Evolutionary conservation across 2,113 vertebrate species (phyloP).

Genomic region (Phalacrocorax pelagicus): DNA sequence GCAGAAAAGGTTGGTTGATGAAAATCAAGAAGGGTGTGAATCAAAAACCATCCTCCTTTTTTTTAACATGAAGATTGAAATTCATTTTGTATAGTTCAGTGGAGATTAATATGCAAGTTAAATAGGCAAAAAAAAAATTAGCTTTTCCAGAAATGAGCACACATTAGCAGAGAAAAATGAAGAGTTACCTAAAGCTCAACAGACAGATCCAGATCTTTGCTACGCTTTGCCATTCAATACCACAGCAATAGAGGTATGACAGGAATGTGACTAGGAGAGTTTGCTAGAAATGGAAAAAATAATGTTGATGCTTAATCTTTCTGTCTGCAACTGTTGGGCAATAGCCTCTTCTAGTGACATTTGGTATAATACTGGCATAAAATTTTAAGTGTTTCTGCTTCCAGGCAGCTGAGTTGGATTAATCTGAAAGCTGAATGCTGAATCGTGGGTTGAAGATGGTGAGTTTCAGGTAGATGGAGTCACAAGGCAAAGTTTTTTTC

Average conservation of each 20-base stretch:
- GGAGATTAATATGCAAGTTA: constrained; percentile 28
- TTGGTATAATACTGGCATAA: neutral
- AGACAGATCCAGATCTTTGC: neutral
- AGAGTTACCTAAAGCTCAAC: neutral
- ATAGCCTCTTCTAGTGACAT: neutral
- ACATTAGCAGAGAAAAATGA: neutral
- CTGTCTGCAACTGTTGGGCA: neutral
- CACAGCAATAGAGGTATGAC: neutral
- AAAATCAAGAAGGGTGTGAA: constrained; percentile 30
- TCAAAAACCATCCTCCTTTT: neutral
- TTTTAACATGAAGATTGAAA: neutral
- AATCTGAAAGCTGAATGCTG: neutral
- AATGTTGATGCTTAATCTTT: neutral
- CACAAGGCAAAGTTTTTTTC: neutral
- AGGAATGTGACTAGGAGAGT: neutral
- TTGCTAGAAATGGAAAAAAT: neutral
- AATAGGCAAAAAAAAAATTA: neutral
- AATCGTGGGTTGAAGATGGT: neutral
- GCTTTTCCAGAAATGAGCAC: neutral
- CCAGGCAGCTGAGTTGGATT: constrained; percentile 22
- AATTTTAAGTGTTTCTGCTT: neutral
- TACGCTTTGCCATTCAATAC: neutral
- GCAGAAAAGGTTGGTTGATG: constrained; percentile 48
- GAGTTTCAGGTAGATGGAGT: neutral
- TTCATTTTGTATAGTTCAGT: constrained; percentile 4